phyloP scores from a whole-genome alignment of 2,113 vertebrate genomes.

The Protobothrops flavoviridis region DNA sequence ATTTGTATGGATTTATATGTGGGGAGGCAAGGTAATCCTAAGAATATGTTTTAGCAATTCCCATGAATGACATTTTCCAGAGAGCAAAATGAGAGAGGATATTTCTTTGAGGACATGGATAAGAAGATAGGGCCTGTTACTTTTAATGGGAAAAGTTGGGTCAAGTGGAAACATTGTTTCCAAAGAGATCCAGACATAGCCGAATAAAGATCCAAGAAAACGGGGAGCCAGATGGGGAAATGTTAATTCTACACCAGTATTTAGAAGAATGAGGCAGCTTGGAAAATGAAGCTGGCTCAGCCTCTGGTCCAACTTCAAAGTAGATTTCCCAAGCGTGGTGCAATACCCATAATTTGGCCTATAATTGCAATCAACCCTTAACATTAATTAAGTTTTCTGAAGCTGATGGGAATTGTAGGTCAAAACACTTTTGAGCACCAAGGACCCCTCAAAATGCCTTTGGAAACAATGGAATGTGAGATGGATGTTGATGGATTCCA shows the following conservation, averaged over 20 bases:
- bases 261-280: background rate
- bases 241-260: background rate
- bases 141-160: background rate
- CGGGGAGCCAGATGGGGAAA: background rate
- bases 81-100: background rate
- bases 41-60: background rate
- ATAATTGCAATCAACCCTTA: background rate
- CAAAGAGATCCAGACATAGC: background rate
- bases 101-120: background rate
- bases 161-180: background rate
- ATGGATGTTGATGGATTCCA: background rate
- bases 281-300: background rate
- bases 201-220: background rate
- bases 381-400: background rate
- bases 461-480: background rate
- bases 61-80: background rate
- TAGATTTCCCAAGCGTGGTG: background rate
- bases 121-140: background rate
- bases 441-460: background rate
- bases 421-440: background rate
- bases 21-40: background rate
- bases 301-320: background rate
- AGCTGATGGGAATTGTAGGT: background rate
- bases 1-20: background rate
- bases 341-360: background rate